Evolutionary conservation across 2,797 vertebrate genomes (phyloP).

Genomic region (Acanthornis magna): DNA sequence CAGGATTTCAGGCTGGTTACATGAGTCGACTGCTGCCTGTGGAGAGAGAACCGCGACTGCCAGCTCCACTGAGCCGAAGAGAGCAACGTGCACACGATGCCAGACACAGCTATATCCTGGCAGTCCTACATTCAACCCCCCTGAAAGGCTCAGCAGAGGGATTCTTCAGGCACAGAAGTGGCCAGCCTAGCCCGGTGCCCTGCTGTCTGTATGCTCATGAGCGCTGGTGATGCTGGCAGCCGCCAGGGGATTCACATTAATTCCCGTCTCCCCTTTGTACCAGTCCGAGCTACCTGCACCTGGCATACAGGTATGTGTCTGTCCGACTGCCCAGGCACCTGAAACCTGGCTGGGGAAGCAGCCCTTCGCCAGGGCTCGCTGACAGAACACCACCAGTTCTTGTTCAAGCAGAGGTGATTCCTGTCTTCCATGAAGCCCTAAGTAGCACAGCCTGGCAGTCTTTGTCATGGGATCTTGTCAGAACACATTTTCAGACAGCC

Average conservation of each 20-base stretch:
- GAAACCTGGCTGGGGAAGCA: rapidly evolving
- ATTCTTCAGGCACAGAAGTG: neutral
- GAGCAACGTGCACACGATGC: rapidly evolving
- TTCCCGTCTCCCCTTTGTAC: neutral
- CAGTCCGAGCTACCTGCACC: neutral
- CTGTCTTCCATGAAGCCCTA: rapidly evolving
- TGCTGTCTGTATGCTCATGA: rapidly evolving
- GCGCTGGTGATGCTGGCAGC: rapidly evolving
- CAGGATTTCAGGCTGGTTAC: neutral
- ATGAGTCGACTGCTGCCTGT: rapidly evolving
- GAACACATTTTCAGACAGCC: neutral
- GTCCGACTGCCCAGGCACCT: neutral
- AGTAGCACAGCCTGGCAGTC: neutral
- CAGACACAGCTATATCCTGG: rapidly evolving
- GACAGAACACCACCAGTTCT: neutral
- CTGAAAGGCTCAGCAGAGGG: rapidly evolving
- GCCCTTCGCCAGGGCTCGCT: rapidly evolving
- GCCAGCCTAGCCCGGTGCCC: neutral
- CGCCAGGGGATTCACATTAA: rapidly evolving
- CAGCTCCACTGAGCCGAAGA: neutral
- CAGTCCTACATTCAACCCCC: rapidly evolving
- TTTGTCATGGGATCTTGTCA: neutral
- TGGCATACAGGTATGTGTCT: neutral
- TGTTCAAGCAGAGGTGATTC: neutral
- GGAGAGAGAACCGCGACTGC: rapidly evolving